Conservation (phyloP, 1,140 invertebrate genomes). For the Acromyrmex charruanus region DNA sequence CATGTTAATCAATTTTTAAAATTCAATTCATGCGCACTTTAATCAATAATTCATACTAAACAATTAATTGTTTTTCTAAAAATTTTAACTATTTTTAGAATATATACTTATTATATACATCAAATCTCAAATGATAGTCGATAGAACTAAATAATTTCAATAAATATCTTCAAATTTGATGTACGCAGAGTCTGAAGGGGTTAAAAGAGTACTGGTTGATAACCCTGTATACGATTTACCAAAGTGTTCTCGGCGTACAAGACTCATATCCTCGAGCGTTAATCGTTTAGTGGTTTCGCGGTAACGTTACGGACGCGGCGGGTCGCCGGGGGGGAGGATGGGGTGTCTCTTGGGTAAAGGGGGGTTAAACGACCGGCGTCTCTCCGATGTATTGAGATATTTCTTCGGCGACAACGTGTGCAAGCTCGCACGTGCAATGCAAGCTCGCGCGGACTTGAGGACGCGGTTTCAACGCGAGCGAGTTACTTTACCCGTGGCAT, state of each 20-base stretch:
- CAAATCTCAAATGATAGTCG: too few relatives aligned
- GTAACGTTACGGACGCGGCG: conserved; percentile 4
- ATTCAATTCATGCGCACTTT: too few relatives aligned
- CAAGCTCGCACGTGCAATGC: conserved; percentile 30
- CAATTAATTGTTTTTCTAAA: too few relatives aligned
- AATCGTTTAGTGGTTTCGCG: conserved; percentile 39
- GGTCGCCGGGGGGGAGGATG: too few relatives aligned
- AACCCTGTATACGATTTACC: not conserved
- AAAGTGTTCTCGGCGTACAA: not conserved
- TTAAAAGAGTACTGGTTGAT: too few relatives aligned
- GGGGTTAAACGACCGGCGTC: conserved; percentile 26
- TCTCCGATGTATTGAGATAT: conserved; percentile 12
- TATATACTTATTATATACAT: too few relatives aligned
- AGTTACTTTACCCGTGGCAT: conserved; percentile 21
- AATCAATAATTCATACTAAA: too few relatives aligned
- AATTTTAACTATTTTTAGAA: too few relatives aligned
- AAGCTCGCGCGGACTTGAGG: conserved; percentile 11
- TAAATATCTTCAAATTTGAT: too few relatives aligned
- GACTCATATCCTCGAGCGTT: not conserved
- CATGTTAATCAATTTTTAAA: too few relatives aligned
- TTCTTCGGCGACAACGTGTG: conserved; percentile 3
- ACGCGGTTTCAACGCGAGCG: conserved; percentile 43
- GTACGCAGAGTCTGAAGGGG: too few relatives aligned
- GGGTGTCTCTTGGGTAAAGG: not conserved
- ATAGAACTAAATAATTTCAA: too few relatives aligned